Base-by-base conservation (phyloP, 1,140 invertebrate species). In the Drosophila rufa region DNA sequence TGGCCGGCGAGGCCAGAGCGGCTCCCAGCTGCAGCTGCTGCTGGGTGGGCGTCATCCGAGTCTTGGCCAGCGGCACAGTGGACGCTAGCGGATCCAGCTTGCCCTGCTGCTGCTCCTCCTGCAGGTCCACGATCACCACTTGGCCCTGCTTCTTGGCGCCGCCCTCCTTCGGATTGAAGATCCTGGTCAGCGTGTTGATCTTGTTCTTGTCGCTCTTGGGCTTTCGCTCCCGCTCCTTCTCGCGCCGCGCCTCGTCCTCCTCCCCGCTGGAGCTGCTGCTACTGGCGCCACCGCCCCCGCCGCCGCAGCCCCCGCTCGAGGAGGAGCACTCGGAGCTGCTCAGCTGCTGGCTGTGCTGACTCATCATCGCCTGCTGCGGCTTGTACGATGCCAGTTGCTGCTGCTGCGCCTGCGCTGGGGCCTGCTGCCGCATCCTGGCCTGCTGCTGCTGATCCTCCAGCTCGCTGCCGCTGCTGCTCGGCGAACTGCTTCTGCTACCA, bases 91-190 rank as follows among this genome's bases (percentile, higher is more conserved):
- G 74, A 19, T 68, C 65, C 5, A 68, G 69, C n/a, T 79, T 76
- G 14, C 80, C 80, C 14, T 91, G 79, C 15, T 71, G 73, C 51
- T 82, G 83, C 68, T 92, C 92, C 61, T 92, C 90, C 17, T 91
- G 90, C 30, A 92, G 91, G 22, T 92, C 92, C 8, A 93, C 80
- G 7, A 93, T 91, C 5, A 93, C 69, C 14, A 93, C 92, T 58
- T 92, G 91, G 85, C 95, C 64, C 92, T 94, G 78, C 90, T 94
- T 89, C 93, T 95, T 90, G 11, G 93, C 94, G 7, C 94, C 94
- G 14, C 94, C 94, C 62, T 94, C 94, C 12, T 94, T 94, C 22
- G 94, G 94, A 73, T 95, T 95, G 82, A 96, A 96, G 14, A 96
- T 89, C 77, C 95, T 96, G 4, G 95, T 93, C 30, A 96, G 80